Evolutionary conservation across 2,888 invertebrate genomes (phyloP), one percentile per base, ranked within the genome.

Genomic region (Trichogramma dendrolimi): DNA sequence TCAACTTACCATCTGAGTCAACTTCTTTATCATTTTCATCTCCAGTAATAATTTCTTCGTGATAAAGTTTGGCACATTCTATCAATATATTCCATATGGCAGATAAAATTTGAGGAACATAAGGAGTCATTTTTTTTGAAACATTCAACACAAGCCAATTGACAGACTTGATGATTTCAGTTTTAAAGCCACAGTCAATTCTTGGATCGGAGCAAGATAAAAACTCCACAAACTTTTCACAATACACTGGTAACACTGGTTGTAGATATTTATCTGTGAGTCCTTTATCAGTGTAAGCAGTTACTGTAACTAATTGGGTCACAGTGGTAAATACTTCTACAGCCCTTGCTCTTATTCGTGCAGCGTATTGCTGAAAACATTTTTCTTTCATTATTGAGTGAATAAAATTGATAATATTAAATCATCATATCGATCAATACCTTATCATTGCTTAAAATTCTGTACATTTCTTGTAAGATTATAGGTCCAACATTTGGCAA

Each of bases 11-110:
- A 76, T 86, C 86, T 11, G 87, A 87, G 73, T 85, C 86, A 8
- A 86, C 82, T 48, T 84, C 82, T 62, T 83, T 82, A 11, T 84
- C 81, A 11, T 80, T 67, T 61, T 72, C 74, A 54, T 82, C 81
- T 6, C 84, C 84, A 73, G 87, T 87, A 0, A 89, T 86, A 1
- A 83, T 82, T 38, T 83, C 83, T 67, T 84, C 83, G 0, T 87
- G 83, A 75, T 88, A 88, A 69, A 84, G 80, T 68, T 86, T 85
- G 1, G 87, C 87, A 69, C 85, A 85, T 68, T 86, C 83, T 41
- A 85, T 87, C n/a, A 89, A 81, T 47, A 86, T 83, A 66, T 82
- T 83, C 89, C 89, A 89, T 38, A 89, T 83, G 0, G 87, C 84
- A 4, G 85, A 84, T 53, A 89, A 75, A 64, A 89, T 84, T 68